A percentile compares a stretch with the other conserved stretches of the same genome.
Evolutionary conservation across 2,113 vertebrate genomes (phyloP).

Genomic region (Syrmaticus mikado): DNA sequence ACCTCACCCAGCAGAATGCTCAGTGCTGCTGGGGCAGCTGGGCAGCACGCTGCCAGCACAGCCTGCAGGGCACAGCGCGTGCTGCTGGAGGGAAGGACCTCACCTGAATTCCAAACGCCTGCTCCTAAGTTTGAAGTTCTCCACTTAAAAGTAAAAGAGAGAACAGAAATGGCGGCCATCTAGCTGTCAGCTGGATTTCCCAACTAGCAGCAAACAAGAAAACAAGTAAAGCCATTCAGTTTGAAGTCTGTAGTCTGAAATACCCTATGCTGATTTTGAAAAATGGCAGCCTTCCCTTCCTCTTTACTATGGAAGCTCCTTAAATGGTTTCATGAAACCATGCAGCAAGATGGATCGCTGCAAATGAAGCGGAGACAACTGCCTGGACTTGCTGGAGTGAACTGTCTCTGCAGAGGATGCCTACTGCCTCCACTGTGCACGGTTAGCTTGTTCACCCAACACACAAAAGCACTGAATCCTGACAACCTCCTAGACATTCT

Average conservation of each 20-base stretch:
- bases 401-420: not conserved
- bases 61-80: accelerated
- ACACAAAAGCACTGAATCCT: accelerated
- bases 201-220: not conserved
- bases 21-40: not conserved
- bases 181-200: not conserved
- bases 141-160: not conserved
- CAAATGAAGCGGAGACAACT: not conserved
- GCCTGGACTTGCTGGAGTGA: not conserved
- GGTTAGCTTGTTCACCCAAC: not conserved
- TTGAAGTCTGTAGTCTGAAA: not conserved
- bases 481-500: not conserved
- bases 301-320: accelerated
- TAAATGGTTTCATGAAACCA: not conserved
- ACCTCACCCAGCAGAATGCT: accelerated
- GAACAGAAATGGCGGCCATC: not conserved
- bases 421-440: accelerated
- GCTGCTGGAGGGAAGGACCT: not conserved
- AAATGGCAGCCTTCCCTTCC: not conserved
- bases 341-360: not conserved
- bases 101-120: not conserved
- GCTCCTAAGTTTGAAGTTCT: not conserved
- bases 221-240: not conserved
- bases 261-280: not conserved
- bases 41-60: accelerated